These are phyloP conservation scores for Celastrina argiolus DNA, from an alignment of 2,888 invertebrate species.

Conservation along the genomic window DNA sequence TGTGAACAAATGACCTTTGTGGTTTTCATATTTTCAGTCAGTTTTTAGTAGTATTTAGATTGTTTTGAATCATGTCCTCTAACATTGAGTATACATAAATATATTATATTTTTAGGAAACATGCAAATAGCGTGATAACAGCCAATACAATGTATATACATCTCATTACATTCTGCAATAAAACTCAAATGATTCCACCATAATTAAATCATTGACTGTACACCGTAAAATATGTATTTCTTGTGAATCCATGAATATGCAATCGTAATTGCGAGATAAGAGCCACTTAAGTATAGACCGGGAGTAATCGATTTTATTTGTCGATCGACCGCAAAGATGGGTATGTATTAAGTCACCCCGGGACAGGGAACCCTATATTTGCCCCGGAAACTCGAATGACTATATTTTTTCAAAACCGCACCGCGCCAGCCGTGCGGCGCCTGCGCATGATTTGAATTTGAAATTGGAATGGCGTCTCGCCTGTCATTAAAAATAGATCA, in stretches of 20 bases:
- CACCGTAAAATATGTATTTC: constrained; percentile 3
- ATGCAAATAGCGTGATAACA: too few relatives aligned
- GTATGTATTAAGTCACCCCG: constrained; percentile 35
- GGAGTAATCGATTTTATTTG: constrained; percentile 23
- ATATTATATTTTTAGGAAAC: too few relatives aligned
- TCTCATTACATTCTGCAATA: neutral
- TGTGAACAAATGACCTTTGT: too few relatives aligned
- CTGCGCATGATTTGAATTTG: constrained; percentile 59
- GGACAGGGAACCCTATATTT: constrained; percentile 38
- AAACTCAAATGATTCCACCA: neutral
- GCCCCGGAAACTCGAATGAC: constrained; percentile 49
- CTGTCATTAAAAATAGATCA: constrained; percentile 70
- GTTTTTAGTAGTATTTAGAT: too few relatives aligned
- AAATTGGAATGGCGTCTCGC: constrained; percentile 59
- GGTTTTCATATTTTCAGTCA: too few relatives aligned
- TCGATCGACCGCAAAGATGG: constrained; percentile 25
- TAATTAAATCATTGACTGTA: constrained; percentile 4
- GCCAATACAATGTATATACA: neutral
- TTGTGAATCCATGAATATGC: constrained; percentile 10
- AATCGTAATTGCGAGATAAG: neutral
- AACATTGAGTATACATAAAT: too few relatives aligned
- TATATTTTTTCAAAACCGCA: constrained; percentile 54
- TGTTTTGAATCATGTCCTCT: too few relatives aligned
- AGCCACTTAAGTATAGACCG: neutral
- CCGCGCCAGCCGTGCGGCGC: constrained; percentile 53